A percentile compares a stretch with the other conserved stretches of the same genome.
Conservation (phyloP, 2,888 invertebrate species). For the Xylocampa areola region DNA sequence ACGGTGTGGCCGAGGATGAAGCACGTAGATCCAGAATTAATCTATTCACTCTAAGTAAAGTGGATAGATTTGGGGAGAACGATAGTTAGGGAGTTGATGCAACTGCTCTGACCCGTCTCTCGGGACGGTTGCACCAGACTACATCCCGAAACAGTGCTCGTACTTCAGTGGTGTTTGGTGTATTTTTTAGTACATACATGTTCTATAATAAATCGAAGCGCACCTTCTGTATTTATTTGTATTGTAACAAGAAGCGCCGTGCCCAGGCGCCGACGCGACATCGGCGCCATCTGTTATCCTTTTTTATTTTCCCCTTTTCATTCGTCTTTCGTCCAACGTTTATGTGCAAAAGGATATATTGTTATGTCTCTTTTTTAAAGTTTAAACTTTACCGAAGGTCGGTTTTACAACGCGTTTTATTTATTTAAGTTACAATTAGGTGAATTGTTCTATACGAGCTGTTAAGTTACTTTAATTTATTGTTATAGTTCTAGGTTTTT, state of each 20-base stretch:
- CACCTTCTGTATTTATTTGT: slow-evolving; percentile 14
- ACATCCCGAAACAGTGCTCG: too few species aligned
- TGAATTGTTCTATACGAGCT: slow-evolving; percentile 55
- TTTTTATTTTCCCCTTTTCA: slow-evolving; percentile 65
- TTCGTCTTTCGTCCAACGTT: slow-evolving; percentile 57
- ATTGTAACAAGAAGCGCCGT: slow-evolving; percentile 42
- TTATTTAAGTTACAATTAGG: slow-evolving; percentile 59
- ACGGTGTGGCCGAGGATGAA: too few species aligned
- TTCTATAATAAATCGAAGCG: too few species aligned
- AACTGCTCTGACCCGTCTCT: too few species aligned
- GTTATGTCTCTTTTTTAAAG: slow-evolving; percentile 61
- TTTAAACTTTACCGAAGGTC: slow-evolving; percentile 58
- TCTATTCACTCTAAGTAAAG: too few species aligned
- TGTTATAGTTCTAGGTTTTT: slow-evolving; percentile 23
- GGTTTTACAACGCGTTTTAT: slow-evolving; percentile 48
- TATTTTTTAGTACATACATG: not conserved
- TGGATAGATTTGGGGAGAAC: too few species aligned
- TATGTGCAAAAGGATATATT: slow-evolving; percentile 66
- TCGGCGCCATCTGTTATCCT: slow-evolving; percentile 65
- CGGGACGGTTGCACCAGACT: too few species aligned
- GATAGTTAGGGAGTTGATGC: too few species aligned
- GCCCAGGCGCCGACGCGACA: slow-evolving; percentile 70
- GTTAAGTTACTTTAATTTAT: slow-evolving; percentile 40
- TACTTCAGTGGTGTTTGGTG: too few species aligned
- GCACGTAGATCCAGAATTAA: too few species aligned